Base-by-base conservation (phyloP, 2,888 invertebrate genomes). In the Hydriomena furcata region DNA sequence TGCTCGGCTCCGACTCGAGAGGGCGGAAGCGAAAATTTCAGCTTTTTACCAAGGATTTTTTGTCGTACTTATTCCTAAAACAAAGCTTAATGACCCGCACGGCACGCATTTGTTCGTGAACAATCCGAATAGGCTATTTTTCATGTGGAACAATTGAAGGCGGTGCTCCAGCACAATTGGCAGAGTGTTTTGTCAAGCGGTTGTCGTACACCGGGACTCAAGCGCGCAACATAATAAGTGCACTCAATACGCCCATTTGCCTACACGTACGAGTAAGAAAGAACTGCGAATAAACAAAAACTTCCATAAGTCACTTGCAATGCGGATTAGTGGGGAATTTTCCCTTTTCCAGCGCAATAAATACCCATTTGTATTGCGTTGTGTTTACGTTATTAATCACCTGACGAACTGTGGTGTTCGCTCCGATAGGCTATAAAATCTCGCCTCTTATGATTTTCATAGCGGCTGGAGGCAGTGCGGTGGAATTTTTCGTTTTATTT, bases 401-500 rank as follows among this genome's bases (percentile, higher is more conserved):
- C 76, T 76, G 75, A 65, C 73, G 71, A 74, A 72, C 71, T 73
- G 71, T 72, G 70, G 74, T 70, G 75, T 69, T 67, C 72, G 63
- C 66, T 71, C 71, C 79, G 76, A 84, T 80, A 75, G 78, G 70
- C 75, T 76, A 84, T 88, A 87, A 89, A 87, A 87, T 81, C 81
- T 82, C 74, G 78, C 76, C 84, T 79, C 85, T 86, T 88, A 87
- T 88, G 88, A 87, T 87, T 88, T 84, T 87, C 84, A 84, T 85
- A 76, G 84, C 79, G 71, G 80, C 79, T 76, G 73, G 76, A 77
- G 76, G 82, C 79, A 81, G 78, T 79, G 76, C 77, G 79, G 75
- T 75, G 87, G 90, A 89, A 89, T 90, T 90, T 90, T 90, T 88
- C 89, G 89, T 89, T 89, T 89, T 90, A 90, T 89, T 90, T 90